A percentile compares a stretch with the other conserved stretches of the same genome.
Evolutionary conservation across 2,797 vertebrate species (phyloP).

Genomic region (Agapornis canus): DNA sequence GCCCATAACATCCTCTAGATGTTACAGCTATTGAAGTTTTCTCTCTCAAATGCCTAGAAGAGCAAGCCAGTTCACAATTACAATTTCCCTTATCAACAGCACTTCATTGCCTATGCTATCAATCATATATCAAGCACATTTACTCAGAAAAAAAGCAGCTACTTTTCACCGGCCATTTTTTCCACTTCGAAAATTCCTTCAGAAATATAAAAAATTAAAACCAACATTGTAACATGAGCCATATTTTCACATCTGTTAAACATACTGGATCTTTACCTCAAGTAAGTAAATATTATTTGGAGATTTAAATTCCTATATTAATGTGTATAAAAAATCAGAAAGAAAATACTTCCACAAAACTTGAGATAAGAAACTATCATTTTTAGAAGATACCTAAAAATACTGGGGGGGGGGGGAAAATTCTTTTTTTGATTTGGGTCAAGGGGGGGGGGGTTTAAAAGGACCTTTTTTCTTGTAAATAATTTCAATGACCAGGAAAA

Average conservation of each 20-base stretch:
- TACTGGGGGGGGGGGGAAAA: too few relatives aligned
- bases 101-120: neutral
- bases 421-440: neutral
- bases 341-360: neutral
- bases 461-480: neutral
- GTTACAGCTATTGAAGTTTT: conserved; percentile 91
- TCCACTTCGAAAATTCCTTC: neutral
- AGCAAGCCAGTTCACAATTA: conserved; percentile 60
- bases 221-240: neutral
- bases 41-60: conserved; percentile 87
- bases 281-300: neutral
- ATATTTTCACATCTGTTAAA: neutral
- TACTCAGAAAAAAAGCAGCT: neutral
- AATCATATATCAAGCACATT: neutral
- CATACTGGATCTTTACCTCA: neutral
- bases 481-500: neutral
- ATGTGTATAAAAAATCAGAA: neutral
- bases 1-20: conserved; percentile 88
- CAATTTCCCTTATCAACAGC: neutral
- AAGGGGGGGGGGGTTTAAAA: neutral
- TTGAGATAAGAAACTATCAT: neutral
- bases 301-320: neutral
- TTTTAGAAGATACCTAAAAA: neutral
- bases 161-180: neutral
- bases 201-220: neutral